These are phyloP conservation scores for Thunnus albacares DNA, from an alignment of 2,797 vertebrate species.

Conservation along the genomic window DNA sequence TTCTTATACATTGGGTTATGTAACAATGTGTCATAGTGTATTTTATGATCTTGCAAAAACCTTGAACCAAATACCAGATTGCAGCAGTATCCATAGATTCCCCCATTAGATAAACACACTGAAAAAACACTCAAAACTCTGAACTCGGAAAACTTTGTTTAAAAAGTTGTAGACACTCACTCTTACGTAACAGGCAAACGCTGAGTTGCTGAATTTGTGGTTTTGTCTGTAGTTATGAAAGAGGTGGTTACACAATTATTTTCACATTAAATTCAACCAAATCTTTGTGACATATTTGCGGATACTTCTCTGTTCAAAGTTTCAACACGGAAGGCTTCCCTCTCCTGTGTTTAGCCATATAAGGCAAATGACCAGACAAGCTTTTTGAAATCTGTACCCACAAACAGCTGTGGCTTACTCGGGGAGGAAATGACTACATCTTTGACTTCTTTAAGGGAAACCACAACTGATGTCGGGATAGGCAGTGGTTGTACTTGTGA, in stretches of 20 bases:
- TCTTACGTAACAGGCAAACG: slow-evolving; percentile 1
- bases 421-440: slow-evolving; percentile 49
- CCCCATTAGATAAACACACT: neutral
- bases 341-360: slow-evolving; percentile 26
- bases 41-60: neutral
- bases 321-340: neutral
- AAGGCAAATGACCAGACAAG: slow-evolving; percentile 41
- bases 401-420: slow-evolving; percentile 50
- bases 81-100: slow-evolving; percentile 3
- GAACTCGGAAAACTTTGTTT: neutral
- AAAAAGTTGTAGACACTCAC: neutral
- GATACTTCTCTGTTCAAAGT: slow-evolving; percentile 3
- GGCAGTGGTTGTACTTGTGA: slow-evolving; percentile 6
- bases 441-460: slow-evolving; percentile 43
- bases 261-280: neutral
- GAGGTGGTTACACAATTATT: neutral
- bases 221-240: slow-evolving; percentile 19
- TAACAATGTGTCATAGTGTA: slow-evolving; percentile 27
- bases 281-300: slow-evolving; percentile 11
- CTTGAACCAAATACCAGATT: neutral
- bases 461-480: slow-evolving; percentile 27
- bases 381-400: slow-evolving; percentile 41
- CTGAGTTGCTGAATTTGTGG: slow-evolving; percentile 21
- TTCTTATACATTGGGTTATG: slow-evolving; percentile 28
- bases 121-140: neutral